Evolutionary conservation across 2,113 vertebrate species (phyloP), one percentile per base, ranked within the genome.

Genomic region (Solea solea): DNA sequence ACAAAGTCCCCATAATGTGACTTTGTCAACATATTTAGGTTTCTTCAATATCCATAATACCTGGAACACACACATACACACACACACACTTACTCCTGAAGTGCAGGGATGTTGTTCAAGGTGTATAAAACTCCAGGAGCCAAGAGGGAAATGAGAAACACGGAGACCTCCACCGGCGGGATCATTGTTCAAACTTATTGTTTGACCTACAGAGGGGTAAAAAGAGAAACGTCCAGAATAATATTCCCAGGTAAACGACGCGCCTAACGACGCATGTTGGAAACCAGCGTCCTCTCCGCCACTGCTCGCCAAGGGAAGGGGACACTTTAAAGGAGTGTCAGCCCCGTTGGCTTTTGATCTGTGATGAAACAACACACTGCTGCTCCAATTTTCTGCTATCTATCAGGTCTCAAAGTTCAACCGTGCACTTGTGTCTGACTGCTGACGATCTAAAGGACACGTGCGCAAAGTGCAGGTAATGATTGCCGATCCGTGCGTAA

Each of bases 21-120:
- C 5, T 3, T 34, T 34, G 34, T 34, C 1, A 34, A 34, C 34
- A 34, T 3, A 34, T 34, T 34, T 34, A 6, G 34, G 5, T 34
- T 34, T 34, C 34, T 34, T 34, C 34, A 34, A 34, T 6, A 34
- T 34, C 21, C 21, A 21, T 21, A 34, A 34, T 34, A 34, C 34
- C 34, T 34, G 7, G 49, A 40, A 63, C 27, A 41, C 28, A 12
- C 49, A 12, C 11, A 14, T 8, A 42, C n/a, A 53, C 49, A 44
- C n/a, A 65, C 21, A 14, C 27, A 70, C 44, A 96, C 96, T 95
- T 91, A 98, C 97, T 94, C 92, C 53, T 95, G 95, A 58, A 95
- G 58, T 25, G 79, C 75, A 1, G 93, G 85, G 28, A 87, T 54
- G 1, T 87, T 81, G 84, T 94, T 96, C 83, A 95, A 75, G 14